Percentiles rank a stretch among this genome's conserved stretches.
Conservation (phyloP, 2,797 vertebrate species). For the Rhabdophis nuchalis region DNA sequence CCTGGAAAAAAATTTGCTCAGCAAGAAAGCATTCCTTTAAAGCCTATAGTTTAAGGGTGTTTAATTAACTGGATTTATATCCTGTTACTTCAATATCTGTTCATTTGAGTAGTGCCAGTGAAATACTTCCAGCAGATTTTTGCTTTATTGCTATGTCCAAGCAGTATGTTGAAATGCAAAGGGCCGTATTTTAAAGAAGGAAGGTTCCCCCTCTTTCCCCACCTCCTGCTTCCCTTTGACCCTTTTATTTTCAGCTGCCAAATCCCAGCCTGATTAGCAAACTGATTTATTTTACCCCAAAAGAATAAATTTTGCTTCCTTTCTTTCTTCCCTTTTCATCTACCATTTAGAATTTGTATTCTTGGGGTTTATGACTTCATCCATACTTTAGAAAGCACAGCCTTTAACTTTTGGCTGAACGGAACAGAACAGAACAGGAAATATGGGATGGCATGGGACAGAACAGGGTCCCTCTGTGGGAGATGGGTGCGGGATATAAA, state of each 20-base stretch:
- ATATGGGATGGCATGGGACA: too few species aligned
- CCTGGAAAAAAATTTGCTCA: conserved; percentile 47
- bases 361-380: conserved; percentile 61
- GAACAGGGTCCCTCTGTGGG: too few species aligned
- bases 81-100: conserved; percentile 64
- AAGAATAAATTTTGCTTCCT: conserved; percentile 56
- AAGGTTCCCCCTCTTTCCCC: conserved; percentile 52
- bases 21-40: conserved; percentile 44
- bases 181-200: conserved; percentile 62
- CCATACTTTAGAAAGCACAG: conserved; percentile 54
- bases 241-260: conserved; percentile 66
- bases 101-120: conserved; percentile 58
- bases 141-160: conserved; percentile 59
- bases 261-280: conserved; percentile 67
- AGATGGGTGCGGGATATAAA: too few species aligned
- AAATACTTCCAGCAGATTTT: conserved; percentile 48
- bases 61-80: conserved; percentile 68
- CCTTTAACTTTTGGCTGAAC: not conserved
- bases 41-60: conserved; percentile 37
- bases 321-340: not conserved
- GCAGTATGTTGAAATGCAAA: conserved; percentile 42
- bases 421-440: too few species aligned
- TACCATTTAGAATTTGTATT: conserved; percentile 59
- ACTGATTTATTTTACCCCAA: conserved; percentile 70
- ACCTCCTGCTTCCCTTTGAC: conserved; percentile 66